phyloP scores from a whole-genome alignment of 2,888 invertebrate species.

The Lacanobia wlatinum region DNA sequence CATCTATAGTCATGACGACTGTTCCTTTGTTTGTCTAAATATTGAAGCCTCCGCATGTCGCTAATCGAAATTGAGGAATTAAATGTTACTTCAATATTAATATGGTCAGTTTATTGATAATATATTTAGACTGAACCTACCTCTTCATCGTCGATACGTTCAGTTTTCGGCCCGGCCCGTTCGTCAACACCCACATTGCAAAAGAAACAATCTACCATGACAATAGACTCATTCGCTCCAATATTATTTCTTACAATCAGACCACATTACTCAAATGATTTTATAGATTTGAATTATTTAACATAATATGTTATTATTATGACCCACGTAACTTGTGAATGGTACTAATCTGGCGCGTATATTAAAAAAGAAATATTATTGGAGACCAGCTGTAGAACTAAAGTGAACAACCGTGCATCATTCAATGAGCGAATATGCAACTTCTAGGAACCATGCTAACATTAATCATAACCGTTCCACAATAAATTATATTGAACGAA shows the following conservation, averaged over 20 bases:
- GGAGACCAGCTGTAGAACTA: conserved; percentile 77
- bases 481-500: conserved; percentile 43
- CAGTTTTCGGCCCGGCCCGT: conserved; percentile 86
- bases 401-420: conserved; percentile 69
- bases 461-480: conserved; percentile 35
- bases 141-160: conserved; percentile 87
- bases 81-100: conserved; percentile 67
- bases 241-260: conserved; percentile 83
- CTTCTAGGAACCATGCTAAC: conserved; percentile 66
- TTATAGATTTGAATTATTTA: conserved; percentile 1
- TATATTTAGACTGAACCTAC: conserved; percentile 87
- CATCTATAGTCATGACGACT: conserved; percentile 90
- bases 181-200: conserved; percentile 87
- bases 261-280: conserved; percentile 36
- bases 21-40: conserved; percentile 83
- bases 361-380: conserved; percentile 84
- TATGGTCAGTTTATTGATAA: conserved; percentile 70
- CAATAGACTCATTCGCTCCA: conserved; percentile 89
- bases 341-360: background rate
- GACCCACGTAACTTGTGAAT: conserved; percentile 1
- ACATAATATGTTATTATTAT: background rate
- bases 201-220: conserved; percentile 91
- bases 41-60: conserved; percentile 85
- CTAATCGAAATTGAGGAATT: conserved; percentile 88
- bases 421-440: conserved; percentile 61